phyloP scores from a whole-genome alignment of 2,797 vertebrate genomes.

The Astyanax mexicanus region DNA sequence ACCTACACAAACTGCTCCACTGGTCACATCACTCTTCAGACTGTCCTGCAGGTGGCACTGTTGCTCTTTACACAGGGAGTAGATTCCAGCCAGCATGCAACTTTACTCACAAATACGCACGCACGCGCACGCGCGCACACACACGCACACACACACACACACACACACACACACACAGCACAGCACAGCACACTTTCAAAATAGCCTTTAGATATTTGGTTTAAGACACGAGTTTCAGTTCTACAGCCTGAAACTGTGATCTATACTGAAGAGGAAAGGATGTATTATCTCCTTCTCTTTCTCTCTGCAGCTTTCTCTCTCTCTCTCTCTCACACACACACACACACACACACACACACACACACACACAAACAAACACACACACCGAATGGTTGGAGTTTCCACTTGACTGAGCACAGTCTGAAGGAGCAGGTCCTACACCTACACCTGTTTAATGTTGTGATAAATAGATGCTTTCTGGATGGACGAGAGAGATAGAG shows the following conservation, averaged over 20 bases:
- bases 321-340: neutral
- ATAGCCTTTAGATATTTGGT: constrained; percentile 4
- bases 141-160: neutral
- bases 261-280: constrained; percentile 14
- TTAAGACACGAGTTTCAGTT: constrained; percentile 9
- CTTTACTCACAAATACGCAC: neutral
- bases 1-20: no score
- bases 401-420: no score
- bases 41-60: constrained; percentile 29
- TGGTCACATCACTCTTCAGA: neutral
- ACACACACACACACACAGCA: neutral
- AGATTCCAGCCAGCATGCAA: neutral
- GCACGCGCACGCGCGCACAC: neutral
- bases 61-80: constrained; percentile 9
- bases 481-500: neutral
- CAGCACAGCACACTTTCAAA: neutral
- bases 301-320: no score
- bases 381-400: no score
- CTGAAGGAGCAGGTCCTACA: no score
- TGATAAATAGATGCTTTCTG: constrained; percentile 4
- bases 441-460: constrained; percentile 27
- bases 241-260: neutral
- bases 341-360: no score
- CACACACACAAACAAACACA: no score
- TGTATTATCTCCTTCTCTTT: neutral